These are phyloP conservation scores for Leptopterna dolabrata DNA, from an alignment of 2,888 invertebrate species.

Conservation along the genomic window DNA sequence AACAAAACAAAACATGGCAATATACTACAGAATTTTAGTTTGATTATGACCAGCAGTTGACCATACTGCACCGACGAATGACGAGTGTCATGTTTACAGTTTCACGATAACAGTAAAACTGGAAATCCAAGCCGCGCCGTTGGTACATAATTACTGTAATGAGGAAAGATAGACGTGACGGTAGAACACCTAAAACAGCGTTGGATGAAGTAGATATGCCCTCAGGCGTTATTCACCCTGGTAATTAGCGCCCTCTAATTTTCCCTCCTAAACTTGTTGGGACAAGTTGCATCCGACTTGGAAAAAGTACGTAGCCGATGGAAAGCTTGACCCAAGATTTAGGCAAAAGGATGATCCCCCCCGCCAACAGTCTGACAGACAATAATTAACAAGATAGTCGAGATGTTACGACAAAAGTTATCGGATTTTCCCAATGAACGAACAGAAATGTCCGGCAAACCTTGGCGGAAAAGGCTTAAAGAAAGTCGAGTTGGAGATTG, in stretches of 20 bases:
- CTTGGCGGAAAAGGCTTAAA: neutral
- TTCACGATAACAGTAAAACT: too few species aligned
- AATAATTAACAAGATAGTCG: slow-evolving; percentile 19
- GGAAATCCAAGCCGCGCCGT: too few species aligned
- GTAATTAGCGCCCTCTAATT: slow-evolving; percentile 1
- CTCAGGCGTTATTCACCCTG: neutral
- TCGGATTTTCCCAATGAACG: slow-evolving; percentile 36
- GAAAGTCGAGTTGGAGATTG: neutral
- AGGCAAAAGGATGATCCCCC: neutral
- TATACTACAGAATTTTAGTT: too few species aligned
- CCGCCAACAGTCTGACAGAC: neutral
- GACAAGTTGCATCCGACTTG: neutral
- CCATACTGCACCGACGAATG: too few species aligned
- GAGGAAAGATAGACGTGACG: neutral
- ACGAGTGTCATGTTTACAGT: too few species aligned
- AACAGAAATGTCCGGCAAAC: neutral
- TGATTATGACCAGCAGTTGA: too few species aligned
- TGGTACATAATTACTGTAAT: neutral
- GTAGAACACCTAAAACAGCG: neutral
- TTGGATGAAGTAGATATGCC: neutral
- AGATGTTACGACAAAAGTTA: slow-evolving; percentile 30
- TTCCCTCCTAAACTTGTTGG: neutral
- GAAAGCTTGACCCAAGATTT: neutral
- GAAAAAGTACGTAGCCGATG: neutral
- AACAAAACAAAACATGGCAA: too few species aligned